Base-by-base conservation (phyloP, 2,797 vertebrate genomes). In the Triplophysa yarkandensis region DNA sequence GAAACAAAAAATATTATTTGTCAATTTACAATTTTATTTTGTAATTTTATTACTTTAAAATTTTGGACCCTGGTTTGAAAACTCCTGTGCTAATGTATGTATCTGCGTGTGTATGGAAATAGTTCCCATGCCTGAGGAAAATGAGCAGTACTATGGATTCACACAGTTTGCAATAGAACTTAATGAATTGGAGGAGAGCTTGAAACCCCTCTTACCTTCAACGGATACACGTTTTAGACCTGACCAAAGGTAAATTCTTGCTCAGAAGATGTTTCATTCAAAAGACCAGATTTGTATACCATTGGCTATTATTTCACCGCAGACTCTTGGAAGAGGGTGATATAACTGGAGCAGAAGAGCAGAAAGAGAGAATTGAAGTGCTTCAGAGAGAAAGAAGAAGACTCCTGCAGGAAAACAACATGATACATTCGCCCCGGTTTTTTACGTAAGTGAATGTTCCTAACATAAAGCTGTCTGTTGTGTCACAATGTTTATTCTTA, bases 301-400 rank as follows among this genome's bases (percentile, higher is more conserved):
- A 0, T 71, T 50, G 36, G 9, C 4, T 64, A 19, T 34, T 16
- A 14, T 6, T 14, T n/a, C 25, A 7, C 69, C 8, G 58, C 83
- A 99, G 97, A 89, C 89, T 94, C 79, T 88, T 99, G 65, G 97
- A 99, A 85, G 97, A 98, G 89, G 97, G 96, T 34, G 93, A 97
- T 82, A 77, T 91, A 68, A 92, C 95, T 34, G 95, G 87, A 77
- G 97, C 97, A 3, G 97, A 98, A 88, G 86, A 90, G 67, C 95
- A 99, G 81, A 99, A 99, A 80, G 94, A 97, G 87, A 93, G 95
- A 82, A 93, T 98, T 0, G 97, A 99, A 79, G 93, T 94, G 74
- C 93, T 98, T 0, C 97, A 99, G 90, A 92, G 97, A 79, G 95
- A 97, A 62, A 90, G 95, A 81, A 92, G 93, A 77, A 94, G 91